These are phyloP conservation scores for Anthopleura xanthogrammica DNA, from an alignment of 92 coral and sea anemone genomes.

Conservation along the genomic window DNA sequence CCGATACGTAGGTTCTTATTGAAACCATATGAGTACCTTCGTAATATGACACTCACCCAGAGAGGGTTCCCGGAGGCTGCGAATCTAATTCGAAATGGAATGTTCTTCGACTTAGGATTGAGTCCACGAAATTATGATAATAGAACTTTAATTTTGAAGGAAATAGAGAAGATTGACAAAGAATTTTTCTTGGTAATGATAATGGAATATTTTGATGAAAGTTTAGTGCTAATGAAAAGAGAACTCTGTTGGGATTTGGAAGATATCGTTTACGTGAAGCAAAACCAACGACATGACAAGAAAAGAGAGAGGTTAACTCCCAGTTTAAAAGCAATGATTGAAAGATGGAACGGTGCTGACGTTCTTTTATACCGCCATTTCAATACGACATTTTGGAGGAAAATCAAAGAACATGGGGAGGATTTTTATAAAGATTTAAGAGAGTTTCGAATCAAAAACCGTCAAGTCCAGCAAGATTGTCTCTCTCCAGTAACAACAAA, in stretches of 20 bases:
- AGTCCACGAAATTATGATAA: constrained; percentile 60
- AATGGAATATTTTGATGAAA: constrained; percentile 96
- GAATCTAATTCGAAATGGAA: constrained; percentile 84
- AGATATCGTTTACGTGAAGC: constrained; percentile 81
- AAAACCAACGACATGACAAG: constrained; percentile 73
- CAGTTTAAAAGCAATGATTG: constrained; percentile 48
- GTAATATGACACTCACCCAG: constrained; percentile 37
- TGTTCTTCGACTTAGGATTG: constrained; percentile 91
- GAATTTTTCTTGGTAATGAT: constrained; percentile 84
- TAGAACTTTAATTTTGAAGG: constrained; percentile 40
- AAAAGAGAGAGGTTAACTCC: constrained; percentile 32
- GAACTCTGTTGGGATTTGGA: constrained; percentile 93
- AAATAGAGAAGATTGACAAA: constrained; percentile 51
- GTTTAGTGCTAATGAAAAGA: constrained; percentile 80
- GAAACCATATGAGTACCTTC: constrained; percentile 61
- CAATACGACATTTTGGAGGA: constrained; percentile 87
- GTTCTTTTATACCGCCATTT: constrained; percentile 77
- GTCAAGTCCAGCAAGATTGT: constrained; percentile 61
- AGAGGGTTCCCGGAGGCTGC: constrained; percentile 65
- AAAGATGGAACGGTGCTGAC: constrained; percentile 86
- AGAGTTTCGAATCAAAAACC: constrained; percentile 68
- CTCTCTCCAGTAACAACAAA: constrained; percentile 65
- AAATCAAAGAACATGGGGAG: constrained; percentile 69
- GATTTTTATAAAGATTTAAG: constrained; percentile 74
- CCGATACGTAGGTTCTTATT: constrained; percentile 71